Base-by-base conservation (phyloP, 2,888 invertebrate species). In the Blera fallax region DNA sequence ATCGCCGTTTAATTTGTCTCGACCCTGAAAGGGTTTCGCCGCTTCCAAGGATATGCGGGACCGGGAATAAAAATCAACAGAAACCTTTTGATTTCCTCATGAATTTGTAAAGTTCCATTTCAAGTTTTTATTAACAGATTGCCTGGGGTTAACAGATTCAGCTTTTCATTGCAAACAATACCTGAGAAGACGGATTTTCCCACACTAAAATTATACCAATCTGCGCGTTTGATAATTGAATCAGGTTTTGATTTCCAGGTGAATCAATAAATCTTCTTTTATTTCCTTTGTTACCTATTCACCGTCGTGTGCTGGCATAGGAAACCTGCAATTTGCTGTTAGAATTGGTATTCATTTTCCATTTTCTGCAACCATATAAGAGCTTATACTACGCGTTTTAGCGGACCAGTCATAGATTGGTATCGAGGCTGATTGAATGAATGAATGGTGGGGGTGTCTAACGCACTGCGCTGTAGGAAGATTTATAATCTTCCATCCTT, bases 11-110 rank as follows among this genome's bases (percentile, higher is more conserved):
- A 52, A 43, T 16, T 43, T 16, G 1, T 7, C 8, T 1, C 7
- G 3, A 21, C 48, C 7, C 4, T 43, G 32, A 56, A 69, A 69
- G 32, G 43, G 32, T 43, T 69, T 69, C 43, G 10, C 24, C 7
- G 3, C 52, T 50, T 50, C 29, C n/a, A 18, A 29, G 14, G n/a
- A 21, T 45, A 16, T 16, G 18, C 6, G 27, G 6, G 6, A n/a
- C n/a, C n/a, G n/a, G 4, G 32, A 45, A 29, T 18, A n/a, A 29
- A 43, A 45, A 56, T 56, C 2, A 40, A 40, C 40, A 32, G 32
- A 70, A 56, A 32, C 56, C 56, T 32, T 70, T 56, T 70, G 21
- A 29, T 45, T 70, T 43, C 29, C 43, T 29, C 14, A 3, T 14
- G 24, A 11, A 2, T 62, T 29, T 5, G 24, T 11, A 45, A 45